Percentiles rank a stretch among this genome's conserved stretches.
phyloP scores from a whole-genome alignment of 2,797 vertebrate species.

The Spinus pinus region DNA sequence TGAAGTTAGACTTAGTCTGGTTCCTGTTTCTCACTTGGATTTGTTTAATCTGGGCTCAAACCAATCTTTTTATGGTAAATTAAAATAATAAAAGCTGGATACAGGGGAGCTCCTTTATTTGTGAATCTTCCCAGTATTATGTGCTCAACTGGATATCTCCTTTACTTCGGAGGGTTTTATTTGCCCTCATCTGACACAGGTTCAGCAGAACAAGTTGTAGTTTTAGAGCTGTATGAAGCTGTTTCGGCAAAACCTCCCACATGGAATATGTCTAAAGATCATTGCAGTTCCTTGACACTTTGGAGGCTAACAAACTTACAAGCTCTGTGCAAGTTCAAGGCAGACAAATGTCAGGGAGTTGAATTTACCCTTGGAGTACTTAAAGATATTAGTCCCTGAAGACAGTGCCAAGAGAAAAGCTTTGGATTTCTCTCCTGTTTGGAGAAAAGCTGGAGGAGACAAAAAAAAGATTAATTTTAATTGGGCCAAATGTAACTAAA shows the following conservation, averaged over 20 bases:
- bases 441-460: not conserved
- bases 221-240: conserved; percentile 7
- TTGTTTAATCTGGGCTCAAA: not conserved
- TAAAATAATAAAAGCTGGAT: not conserved
- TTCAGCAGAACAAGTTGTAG: conserved; percentile 6
- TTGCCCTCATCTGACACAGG: conserved; percentile 29
- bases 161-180: conserved; percentile 10
- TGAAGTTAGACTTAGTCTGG: not conserved
- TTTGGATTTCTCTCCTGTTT: conserved; percentile 14
- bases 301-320: conserved; percentile 17
- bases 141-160: not conserved
- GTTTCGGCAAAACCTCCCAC: conserved; percentile 24
- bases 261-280: conserved; percentile 22
- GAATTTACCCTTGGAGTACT: conserved; percentile 16
- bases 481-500: not conserved
- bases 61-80: not conserved
- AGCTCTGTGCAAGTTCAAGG: not conserved
- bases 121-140: not conserved
- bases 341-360: conserved; percentile 36
- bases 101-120: not conserved
- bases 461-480: not conserved
- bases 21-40: not conserved
- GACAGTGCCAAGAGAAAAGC: not conserved
- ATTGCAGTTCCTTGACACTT: conserved; percentile 1
- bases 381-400: not conserved